Conservation (phyloP, 2,113 vertebrate species). For the Caretta caretta region DNA sequence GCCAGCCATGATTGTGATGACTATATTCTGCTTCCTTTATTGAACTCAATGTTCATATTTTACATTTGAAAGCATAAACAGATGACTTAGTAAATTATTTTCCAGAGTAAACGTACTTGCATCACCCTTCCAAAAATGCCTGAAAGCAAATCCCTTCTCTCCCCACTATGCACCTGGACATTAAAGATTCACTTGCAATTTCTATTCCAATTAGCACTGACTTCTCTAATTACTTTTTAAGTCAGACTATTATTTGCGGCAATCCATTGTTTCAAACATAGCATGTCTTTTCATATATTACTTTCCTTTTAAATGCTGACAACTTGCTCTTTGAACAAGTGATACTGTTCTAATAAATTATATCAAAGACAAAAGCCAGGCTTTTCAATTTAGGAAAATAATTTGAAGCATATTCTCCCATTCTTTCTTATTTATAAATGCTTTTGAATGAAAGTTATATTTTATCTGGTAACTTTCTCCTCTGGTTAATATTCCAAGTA, state of each 20-base stretch:
- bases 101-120: background rate
- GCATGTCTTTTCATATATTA: background rate
- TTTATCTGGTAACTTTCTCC: background rate
- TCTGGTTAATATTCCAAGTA: background rate
- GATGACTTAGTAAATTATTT: background rate
- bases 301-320: conserved; percentile 12
- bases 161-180: background rate
- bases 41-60: background rate
- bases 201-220: background rate
- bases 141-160: background rate
- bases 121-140: background rate
- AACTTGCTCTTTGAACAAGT: conserved; percentile 9
- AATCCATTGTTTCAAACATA: background rate
- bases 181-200: background rate
- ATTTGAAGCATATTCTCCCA: background rate
- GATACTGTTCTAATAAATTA: background rate
- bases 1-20: background rate
- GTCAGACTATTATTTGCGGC: background rate
- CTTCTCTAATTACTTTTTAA: conserved; percentile 18
- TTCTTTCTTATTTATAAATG: conserved; percentile 13
- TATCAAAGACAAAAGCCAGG: background rate
- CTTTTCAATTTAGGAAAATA: conserved; percentile 1
- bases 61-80: background rate
- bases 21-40: background rate
- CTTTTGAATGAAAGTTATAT: background rate